Evolutionary conservation across 53 echinoderm and acorn worm genomes (phyloP).

Genomic region (Temnopleurus reevesii): DNA sequence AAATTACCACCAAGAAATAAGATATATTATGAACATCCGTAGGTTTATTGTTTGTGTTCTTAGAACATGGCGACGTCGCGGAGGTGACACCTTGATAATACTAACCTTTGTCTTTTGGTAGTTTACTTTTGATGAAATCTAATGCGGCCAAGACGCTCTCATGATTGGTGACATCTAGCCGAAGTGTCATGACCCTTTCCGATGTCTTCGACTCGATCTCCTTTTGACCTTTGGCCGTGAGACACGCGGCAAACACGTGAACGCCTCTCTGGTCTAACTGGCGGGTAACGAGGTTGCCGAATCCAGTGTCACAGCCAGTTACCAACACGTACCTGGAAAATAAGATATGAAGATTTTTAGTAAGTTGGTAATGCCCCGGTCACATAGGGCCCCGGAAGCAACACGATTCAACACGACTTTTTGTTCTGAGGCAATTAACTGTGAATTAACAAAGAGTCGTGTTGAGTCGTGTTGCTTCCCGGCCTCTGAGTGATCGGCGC

Average conservation of each 20-base stretch:
- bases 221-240: slow-evolving; percentile 64
- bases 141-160: slow-evolving; percentile 60
- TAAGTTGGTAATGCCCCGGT: no score
- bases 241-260: slow-evolving; percentile 79
- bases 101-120: slow-evolving; percentile 64
- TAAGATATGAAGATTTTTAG: background rate
- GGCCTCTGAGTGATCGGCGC: no score
- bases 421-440: no score
- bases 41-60: no score
- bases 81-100: no score
- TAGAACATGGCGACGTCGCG: no score
- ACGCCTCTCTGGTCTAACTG: slow-evolving; percentile 71
- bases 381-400: no score
- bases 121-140: slow-evolving; percentile 53
- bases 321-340: slow-evolving; percentile 57
- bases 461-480: no score
- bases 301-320: slow-evolving; percentile 82
- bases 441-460: no score
- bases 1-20: no score
- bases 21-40: no score
- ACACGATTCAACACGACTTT: no score
- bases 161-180: slow-evolving; percentile 70
- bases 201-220: slow-evolving; percentile 51
- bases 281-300: slow-evolving; percentile 71
- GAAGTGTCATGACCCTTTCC: slow-evolving; percentile 55